phyloP scores from a whole-genome alignment of 2,113 vertebrate species.

The Sakesphorus luctuosus region DNA sequence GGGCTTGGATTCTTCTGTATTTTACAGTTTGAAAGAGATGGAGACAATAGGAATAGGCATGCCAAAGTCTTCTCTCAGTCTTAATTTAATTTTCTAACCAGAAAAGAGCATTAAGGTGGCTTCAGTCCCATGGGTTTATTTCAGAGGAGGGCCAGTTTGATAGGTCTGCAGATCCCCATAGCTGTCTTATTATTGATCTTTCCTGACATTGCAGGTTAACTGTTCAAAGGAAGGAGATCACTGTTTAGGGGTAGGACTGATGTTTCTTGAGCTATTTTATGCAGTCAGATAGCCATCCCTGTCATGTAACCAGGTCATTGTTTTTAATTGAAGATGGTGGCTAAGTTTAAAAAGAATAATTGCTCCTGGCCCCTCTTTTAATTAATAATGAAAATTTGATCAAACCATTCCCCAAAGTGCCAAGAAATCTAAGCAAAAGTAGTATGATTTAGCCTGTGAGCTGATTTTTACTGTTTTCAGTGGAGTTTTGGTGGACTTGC shows the following conservation, averaged over 20 bases:
- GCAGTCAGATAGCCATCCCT: neutral
- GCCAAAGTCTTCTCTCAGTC: neutral
- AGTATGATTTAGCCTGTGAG: neutral
- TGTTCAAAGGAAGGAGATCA: neutral
- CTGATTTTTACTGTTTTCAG: neutral
- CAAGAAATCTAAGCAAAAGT: neutral
- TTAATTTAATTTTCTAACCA: neutral
- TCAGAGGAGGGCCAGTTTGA: neutral
- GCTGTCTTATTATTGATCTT: neutral
- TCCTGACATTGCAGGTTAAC: neutral
- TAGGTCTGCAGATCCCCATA: neutral
- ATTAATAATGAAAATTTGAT: slow-evolving; percentile 7
- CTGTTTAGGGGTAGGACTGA: neutral
- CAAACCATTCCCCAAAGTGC: neutral
- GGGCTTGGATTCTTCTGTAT: neutral
- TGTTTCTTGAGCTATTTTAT: neutral
- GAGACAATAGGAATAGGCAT: neutral
- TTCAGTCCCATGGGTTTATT: neutral
- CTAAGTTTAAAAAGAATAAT: slow-evolving; percentile 15
- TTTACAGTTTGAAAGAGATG: neutral
- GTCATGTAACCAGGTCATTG: neutral
- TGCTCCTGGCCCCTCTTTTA: neutral
- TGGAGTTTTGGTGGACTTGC: neutral
- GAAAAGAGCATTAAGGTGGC: neutral
- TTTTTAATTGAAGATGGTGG: neutral